Base-by-base conservation (phyloP, 2,888 invertebrate species). In the Trissolcus japonicus region DNA sequence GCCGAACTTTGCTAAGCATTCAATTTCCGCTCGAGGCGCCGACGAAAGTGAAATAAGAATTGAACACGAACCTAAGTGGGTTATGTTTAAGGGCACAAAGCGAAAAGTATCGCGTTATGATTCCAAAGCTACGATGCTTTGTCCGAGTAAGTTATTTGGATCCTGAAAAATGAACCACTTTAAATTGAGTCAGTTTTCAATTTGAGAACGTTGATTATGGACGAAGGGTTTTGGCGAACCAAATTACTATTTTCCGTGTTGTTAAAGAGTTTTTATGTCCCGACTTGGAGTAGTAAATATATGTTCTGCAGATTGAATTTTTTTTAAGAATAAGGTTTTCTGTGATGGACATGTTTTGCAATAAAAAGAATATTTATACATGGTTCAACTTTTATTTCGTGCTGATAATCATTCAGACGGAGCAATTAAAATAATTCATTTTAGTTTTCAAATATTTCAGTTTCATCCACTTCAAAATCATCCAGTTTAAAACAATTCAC, bases 11-110 rank as follows among this genome's bases (percentile, higher is more conserved):
- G 29, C 53, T 50, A 46, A 16, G 67, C 63, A 40, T 68, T 73
- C 63, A 65, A 69, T 76, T 76, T 62, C 67, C 69, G 71, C 59
- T 46, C 21, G 17, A 25, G 35, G 69, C 40, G 56, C 11, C 56
- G 55, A 53, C 55, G 61, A 73, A 73, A 73, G 73, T 73, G 66
- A 73, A 66, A 73, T 66, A 73, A 73, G 73, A 73, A 73, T 73
- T 43, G 60, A 73, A 61, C 60, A 29, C 50, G 59, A 65, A 54
- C 54, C 25, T 65, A 73, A 66, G 60, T 61, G 50, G 50, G 48
- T 61, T 66, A 66, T 50, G 65, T 73, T 66, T 69, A 65, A 66
- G 50, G 66, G 60, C 61, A 61, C 55, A 55, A 66, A 54, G 65
- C 40, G 56, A 66, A 66, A 60, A 19, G 73, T 66, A 66, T 65